These are phyloP conservation scores for Tiaroga cobitis DNA, from an alignment of 2,797 vertebrate genomes.

Conservation along the genomic window DNA sequence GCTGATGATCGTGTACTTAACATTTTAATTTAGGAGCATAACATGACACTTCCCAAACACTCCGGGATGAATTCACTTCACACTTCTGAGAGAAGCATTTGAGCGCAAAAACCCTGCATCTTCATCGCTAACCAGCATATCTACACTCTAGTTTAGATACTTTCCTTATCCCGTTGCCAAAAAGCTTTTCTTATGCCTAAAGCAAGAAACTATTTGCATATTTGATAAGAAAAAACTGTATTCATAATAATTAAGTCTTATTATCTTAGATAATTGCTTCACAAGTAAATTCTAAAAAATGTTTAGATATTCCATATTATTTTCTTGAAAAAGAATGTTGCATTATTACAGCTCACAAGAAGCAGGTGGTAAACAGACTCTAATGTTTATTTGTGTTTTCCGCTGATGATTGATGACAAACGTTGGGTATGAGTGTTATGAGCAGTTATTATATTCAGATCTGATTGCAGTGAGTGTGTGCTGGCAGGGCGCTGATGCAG, in stretches of 20 bases:
- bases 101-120: too few species aligned
- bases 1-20: conserved; percentile 3
- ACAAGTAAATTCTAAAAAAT: neutral
- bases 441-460: neutral
- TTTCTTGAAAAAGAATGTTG: neutral
- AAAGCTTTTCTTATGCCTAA: too few species aligned
- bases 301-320: too few species aligned
- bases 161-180: neutral
- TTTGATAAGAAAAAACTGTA: too few species aligned
- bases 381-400: neutral
- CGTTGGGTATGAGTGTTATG: neutral
- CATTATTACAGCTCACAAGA: neutral
- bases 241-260: neutral
- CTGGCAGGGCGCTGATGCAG: neutral
- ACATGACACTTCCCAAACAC: neutral
- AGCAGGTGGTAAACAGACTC: neutral
- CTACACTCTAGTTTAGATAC: too few species aligned
- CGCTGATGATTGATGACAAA: neutral
- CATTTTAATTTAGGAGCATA: neutral
- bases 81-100: neutral
- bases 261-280: neutral
- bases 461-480: neutral
- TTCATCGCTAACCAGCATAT: neutral
- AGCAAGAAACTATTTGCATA: too few species aligned
- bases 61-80: neutral